These are phyloP conservation scores for Muscicapa striata DNA, from an alignment of 2,797 vertebrate species.

Conservation along the genomic window DNA sequence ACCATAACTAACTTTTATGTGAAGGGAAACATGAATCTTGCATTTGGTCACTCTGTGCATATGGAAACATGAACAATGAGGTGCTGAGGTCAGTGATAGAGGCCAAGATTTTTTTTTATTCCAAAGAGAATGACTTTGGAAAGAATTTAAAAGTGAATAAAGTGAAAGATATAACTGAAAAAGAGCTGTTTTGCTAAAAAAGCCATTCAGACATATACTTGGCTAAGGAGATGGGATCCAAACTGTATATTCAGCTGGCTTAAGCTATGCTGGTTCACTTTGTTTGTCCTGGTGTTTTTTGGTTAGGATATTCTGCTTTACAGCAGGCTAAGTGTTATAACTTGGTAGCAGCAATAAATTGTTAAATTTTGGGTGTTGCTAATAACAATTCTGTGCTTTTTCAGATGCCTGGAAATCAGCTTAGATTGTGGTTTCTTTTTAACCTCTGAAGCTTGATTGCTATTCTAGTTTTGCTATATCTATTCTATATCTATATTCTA, in stretches of 20 bases:
- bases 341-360: background rate
- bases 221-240: background rate
- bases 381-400: background rate
- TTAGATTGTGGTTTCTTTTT: background rate
- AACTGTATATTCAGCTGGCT: background rate
- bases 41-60: background rate
- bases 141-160: background rate
- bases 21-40: background rate
- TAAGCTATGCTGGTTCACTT: background rate
- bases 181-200: background rate
- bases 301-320: background rate
- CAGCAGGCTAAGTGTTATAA: background rate
- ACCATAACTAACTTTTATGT: background rate
- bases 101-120: background rate
- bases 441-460: background rate
- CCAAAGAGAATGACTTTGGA: background rate
- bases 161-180: background rate
- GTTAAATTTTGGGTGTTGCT: background rate
- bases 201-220: background rate
- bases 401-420: background rate
- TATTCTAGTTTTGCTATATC: background rate
- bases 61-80: background rate
- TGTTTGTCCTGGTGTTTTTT: background rate
- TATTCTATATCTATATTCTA: too few species aligned
- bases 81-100: background rate